These are phyloP conservation scores for Coranthus polyacanthus DNA, from an alignment of 2,797 vertebrate genomes.

Conservation along the genomic window DNA sequence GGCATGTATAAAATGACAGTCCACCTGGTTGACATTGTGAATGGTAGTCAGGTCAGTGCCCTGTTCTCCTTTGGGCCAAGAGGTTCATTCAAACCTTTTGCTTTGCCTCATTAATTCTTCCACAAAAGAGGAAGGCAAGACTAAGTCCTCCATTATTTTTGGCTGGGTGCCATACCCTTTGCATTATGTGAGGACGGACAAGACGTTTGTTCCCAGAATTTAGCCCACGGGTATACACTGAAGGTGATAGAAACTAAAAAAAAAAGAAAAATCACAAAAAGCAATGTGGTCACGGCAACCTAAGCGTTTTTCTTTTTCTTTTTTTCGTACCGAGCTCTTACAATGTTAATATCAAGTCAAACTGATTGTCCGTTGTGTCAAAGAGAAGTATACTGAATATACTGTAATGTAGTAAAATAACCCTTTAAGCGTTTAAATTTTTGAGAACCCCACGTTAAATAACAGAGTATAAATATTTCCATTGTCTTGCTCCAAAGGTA, in stretches of 20 bases:
- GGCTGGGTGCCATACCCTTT: conserved; percentile 63
- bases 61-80: conserved; percentile 66
- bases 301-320: conserved; percentile 9
- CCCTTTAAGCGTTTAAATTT: conserved; percentile 16
- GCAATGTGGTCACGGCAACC: neutral
- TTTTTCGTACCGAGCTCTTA: neutral
- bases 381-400: neutral
- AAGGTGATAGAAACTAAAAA: neutral
- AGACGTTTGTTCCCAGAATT: conserved; percentile 39
- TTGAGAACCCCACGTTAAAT: neutral
- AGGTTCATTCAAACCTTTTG: conserved; percentile 80
- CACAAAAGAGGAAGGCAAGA: conserved; percentile 53
- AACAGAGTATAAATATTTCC: conserved; percentile 14
- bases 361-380: neutral
- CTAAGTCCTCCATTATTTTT: conserved; percentile 66
- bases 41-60: conserved; percentile 70
- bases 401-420: conserved; percentile 17
- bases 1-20: conserved; percentile 85
- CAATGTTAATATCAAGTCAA: conserved; percentile 7
- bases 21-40: conserved; percentile 79
- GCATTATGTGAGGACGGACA: conserved; percentile 50
- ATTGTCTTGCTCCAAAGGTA: neutral
- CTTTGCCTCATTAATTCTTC: conserved; percentile 81
- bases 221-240: conserved; percentile 16
- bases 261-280: neutral